Base-by-base conservation (phyloP, 1,140 invertebrate species). In the Stenopsyche tienmushanensis region DNA sequence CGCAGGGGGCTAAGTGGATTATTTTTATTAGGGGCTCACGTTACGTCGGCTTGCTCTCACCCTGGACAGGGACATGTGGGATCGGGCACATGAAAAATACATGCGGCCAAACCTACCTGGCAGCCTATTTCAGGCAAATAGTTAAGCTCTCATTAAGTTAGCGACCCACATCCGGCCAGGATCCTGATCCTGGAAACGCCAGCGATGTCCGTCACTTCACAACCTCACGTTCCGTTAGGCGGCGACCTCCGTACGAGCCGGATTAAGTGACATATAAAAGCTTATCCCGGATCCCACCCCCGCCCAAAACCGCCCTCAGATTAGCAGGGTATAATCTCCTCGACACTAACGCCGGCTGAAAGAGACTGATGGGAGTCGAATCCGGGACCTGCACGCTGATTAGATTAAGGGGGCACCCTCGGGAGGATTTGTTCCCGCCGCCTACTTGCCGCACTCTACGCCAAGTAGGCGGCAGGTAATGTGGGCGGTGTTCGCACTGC, bases 191-290 rank as follows among this genome's bases (percentile, higher is more conserved):
- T 23, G 18, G 57, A 53, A 53, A 17, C 25, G 50, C 9, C 25
- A 21, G 47, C 20, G 15, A 41, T 60, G 50, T 62, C 60, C 60
- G 60, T 53, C 60, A 52, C 50, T 62, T 29, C n/a, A 23, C 59
- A 42, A 21, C 57, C 41, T 60, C 57, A 45, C 44, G 66, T 68
- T 18, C 62, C 62, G 18, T n/a, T 24, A 18, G 15, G 18, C 49
- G 8, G 29, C 52, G 20, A 15, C 62, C 21, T 29, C 39, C 26
- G 34, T 52, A n/a, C n/a, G n/a, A n/a, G n/a, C 15, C 34, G 67
- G 67, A 69, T 69, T 69, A 69, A 69, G 67, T 55, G 67, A 69
- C 67, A 66, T 62, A 69, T 69, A 69, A 69, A 69, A 65, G 67
- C 67, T 69, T 62, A 69, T 69, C 67, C 45, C 21, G 45, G 57